Percentiles rank a stretch among this genome's conserved stretches.
These are phyloP conservation scores for Orbicella faveolata DNA, from an alignment of 64 coral and sea anemone genomes.

Conservation along the genomic window DNA sequence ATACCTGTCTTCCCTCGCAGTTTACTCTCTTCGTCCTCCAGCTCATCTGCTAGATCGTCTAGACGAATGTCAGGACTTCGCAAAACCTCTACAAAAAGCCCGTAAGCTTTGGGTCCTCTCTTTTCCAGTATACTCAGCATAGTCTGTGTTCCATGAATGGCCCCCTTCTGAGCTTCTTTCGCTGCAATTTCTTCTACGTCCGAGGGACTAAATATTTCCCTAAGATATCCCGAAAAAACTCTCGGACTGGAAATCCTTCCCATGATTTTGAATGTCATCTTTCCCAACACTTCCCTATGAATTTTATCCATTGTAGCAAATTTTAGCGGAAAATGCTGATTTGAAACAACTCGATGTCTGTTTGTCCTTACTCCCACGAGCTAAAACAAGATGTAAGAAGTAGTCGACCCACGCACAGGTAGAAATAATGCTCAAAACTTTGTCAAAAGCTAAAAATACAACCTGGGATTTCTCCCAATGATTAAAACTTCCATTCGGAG, in stretches of 20 bases:
- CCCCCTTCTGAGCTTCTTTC: not conserved
- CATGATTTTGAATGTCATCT: not conserved
- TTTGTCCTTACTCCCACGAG: not conserved
- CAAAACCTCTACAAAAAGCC: not conserved
- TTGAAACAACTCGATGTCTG: no score
- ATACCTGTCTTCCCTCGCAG: not conserved
- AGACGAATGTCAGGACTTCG: not conserved
- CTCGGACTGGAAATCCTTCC: not conserved
- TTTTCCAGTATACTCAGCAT: conserved; percentile 30
- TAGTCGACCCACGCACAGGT: not conserved
- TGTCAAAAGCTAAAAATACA: conserved; percentile 38
- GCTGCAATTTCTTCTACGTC: conserved; percentile 14
- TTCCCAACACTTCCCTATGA: conserved; percentile 7
- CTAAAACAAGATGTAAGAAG: not conserved
- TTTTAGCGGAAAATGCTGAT: not conserved
- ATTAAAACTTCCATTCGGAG: not conserved
- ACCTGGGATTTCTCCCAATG: conserved; percentile 7
- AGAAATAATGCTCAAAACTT: conserved; percentile 2
- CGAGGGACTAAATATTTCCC: not conserved
- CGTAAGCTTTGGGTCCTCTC: conserved; percentile 29
- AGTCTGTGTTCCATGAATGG: not conserved
- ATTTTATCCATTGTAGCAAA: conserved; percentile 2
- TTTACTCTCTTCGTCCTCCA: conserved; percentile 2
- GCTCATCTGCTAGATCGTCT: not conserved
- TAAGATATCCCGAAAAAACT: not conserved